A percentile compares a stretch with the other conserved stretches of the same genome.
Conservation (phyloP, 2,888 invertebrate genomes). For the Bellardia pandia region DNA sequence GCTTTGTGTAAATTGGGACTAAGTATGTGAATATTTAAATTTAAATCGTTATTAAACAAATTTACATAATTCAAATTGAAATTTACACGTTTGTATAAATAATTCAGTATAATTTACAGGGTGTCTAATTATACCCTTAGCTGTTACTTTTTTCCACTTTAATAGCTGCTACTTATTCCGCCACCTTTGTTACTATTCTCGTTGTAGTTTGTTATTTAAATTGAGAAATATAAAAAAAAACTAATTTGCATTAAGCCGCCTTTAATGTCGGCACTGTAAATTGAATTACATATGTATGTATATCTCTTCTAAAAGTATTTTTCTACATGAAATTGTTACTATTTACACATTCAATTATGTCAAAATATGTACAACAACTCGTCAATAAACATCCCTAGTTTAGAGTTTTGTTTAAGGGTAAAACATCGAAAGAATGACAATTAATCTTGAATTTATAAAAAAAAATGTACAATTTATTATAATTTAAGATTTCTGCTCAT, state of each 20-base stretch:
- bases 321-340: background rate
- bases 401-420: background rate
- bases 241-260: slow-evolving; percentile 54
- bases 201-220: background rate
- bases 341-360: background rate
- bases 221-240: background rate
- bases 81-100: slow-evolving; percentile 18
- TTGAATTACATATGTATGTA: slow-evolving; percentile 16
- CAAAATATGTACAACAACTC: slow-evolving; percentile 6
- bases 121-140: slow-evolving; percentile 49
- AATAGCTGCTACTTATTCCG: background rate
- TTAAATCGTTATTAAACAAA: background rate
- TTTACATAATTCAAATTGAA: slow-evolving; percentile 4
- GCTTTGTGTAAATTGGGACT: too few relatives aligned
- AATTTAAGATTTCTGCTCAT: too few relatives aligned
- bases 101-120: slow-evolving; percentile 12
- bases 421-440: too few relatives aligned
- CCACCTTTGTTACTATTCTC: background rate
- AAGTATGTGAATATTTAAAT: slow-evolving; percentile 24
- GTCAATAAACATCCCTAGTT: background rate
- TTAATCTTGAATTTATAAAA: too few relatives aligned
- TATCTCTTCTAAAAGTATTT: background rate
- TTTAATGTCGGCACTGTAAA: slow-evolving; percentile 53
- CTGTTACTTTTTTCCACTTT: background rate
- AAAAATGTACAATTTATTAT: too few relatives aligned